Percentiles rank a stretch among this genome's conserved stretches.
Evolutionary conservation across 2,797 vertebrate genomes (phyloP).

Genomic region (Neostethus bicornis): DNA sequence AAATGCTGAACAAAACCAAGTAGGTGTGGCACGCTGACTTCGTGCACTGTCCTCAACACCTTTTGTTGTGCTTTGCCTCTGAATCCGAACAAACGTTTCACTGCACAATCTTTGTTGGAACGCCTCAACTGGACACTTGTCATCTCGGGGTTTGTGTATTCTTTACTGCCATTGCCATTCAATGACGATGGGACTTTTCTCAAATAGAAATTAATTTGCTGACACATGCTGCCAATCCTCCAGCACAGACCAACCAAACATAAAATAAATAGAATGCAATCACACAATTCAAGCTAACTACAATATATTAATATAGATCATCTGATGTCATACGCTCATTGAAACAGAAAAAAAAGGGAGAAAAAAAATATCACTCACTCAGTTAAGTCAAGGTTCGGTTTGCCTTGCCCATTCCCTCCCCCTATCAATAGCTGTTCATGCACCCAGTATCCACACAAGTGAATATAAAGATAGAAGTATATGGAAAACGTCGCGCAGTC

Average conservation of each 20-base stretch:
- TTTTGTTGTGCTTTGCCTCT: conserved; percentile 70
- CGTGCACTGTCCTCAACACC: conserved; percentile 62
- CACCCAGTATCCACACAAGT: conserved; percentile 77
- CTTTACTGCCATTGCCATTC: conserved; percentile 66
- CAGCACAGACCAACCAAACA: conserved; percentile 82
- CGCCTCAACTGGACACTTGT: conserved; percentile 62
- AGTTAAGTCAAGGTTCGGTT: conserved; percentile 70
- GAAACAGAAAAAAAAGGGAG: conserved; percentile 70
- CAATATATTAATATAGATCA: conserved; percentile 93
- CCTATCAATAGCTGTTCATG: conserved; percentile 72
- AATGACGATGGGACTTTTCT: conserved; percentile 72
- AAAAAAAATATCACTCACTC: conserved; percentile 73
- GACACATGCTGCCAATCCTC: conserved; percentile 81
- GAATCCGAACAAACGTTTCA: conserved; percentile 49
- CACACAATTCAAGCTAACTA: conserved; percentile 88
- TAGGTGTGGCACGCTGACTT: conserved; percentile 39
- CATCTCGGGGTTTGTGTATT: conserved; percentile 58
- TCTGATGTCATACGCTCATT: conserved; percentile 85
- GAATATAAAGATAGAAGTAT: conserved; percentile 75
- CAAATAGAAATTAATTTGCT: conserved; percentile 72
- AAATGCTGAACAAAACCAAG: conserved; percentile 70
- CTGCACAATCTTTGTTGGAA: conserved; percentile 41
- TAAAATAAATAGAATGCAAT: conserved; percentile 87
- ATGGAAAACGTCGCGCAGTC: conserved; percentile 69
- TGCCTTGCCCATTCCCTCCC: conserved; percentile 46